A percentile compares a stretch with the other conserved stretches of the same genome.
Conservation (phyloP, 2,888 invertebrate species). For the Spatulosminthurus flaviceps region DNA sequence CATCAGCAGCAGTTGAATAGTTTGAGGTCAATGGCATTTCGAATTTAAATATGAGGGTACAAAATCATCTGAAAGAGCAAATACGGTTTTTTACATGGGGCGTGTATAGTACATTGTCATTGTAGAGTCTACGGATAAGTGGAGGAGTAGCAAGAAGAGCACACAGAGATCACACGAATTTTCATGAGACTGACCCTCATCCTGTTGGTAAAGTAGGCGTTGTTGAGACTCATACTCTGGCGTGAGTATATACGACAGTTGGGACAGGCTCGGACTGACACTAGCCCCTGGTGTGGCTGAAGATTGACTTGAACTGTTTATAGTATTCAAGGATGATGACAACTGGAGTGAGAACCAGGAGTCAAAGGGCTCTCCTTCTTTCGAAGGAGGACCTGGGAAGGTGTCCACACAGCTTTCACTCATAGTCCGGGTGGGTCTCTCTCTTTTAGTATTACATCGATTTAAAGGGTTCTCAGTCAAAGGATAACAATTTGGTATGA, state of each 20-base stretch:
- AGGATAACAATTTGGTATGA: background rate
- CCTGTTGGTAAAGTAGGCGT: conserved; percentile 40
- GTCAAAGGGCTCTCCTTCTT: conserved; percentile 23
- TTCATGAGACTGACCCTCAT: conserved; percentile 48
- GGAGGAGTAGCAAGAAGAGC: too few relatives aligned
- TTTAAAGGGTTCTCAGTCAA: background rate
- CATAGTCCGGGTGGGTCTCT: conserved; percentile 32
- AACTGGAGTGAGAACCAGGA: conserved; percentile 41
- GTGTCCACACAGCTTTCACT: conserved; percentile 30
- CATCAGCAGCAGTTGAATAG: conserved; percentile 7
- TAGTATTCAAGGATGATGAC: conserved; percentile 34
- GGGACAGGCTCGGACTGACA: conserved; percentile 47
- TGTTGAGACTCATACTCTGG: conserved; percentile 34
- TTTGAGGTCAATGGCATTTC: background rate
- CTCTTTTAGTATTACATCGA: background rate
- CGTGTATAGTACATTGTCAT: background rate
- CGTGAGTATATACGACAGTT: conserved; percentile 37
- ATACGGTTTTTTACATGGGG: background rate
- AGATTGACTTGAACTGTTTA: background rate
- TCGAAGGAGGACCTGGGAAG: background rate
- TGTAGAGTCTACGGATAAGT: background rate
- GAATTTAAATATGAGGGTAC: background rate
- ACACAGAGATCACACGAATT: conserved; percentile 21
- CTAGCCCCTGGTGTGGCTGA: conserved; percentile 35
- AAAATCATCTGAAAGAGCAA: background rate